These are phyloP conservation scores for Malurus leucopterus DNA, from an alignment of 2,797 vertebrate species.

Conservation along the genomic window DNA sequence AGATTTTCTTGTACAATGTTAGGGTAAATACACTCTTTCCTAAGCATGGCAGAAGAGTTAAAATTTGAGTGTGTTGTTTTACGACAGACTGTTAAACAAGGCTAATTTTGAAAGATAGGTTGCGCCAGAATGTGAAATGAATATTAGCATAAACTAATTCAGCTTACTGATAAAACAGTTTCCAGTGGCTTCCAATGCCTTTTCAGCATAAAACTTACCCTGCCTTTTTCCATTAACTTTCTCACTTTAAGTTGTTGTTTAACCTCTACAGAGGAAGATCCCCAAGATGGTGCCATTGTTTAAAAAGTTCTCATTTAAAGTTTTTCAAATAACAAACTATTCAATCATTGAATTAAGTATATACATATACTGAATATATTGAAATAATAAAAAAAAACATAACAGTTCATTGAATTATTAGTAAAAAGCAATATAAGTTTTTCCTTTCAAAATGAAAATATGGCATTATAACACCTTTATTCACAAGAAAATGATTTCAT, in stretches of 20 bases:
- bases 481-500: not conserved
- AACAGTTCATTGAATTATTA: not conserved
- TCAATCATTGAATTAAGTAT: not conserved
- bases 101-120: not conserved
- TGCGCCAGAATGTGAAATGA: not conserved
- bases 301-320: not conserved
- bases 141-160: not conserved
- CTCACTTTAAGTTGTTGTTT: not conserved
- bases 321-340: not conserved
- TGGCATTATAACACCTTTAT: not conserved
- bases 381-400: not conserved
- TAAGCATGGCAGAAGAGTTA: not conserved
- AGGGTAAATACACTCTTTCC: not conserved
- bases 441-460: slow-evolving; percentile 6
- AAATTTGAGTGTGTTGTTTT: not conserved
- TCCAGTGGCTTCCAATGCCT: not conserved
- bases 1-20: not conserved
- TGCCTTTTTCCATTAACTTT: not conserved
- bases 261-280: not conserved
- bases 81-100: not conserved
- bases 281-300: not conserved
- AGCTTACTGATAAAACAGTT: not conserved
- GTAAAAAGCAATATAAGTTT: not conserved
- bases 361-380: not conserved
- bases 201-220: not conserved